Percentiles rank a stretch among this genome's conserved stretches.
These are phyloP conservation scores for Poeciliopsis gracilis DNA, from an alignment of 2,797 vertebrate genomes.

Conservation along the genomic window DNA sequence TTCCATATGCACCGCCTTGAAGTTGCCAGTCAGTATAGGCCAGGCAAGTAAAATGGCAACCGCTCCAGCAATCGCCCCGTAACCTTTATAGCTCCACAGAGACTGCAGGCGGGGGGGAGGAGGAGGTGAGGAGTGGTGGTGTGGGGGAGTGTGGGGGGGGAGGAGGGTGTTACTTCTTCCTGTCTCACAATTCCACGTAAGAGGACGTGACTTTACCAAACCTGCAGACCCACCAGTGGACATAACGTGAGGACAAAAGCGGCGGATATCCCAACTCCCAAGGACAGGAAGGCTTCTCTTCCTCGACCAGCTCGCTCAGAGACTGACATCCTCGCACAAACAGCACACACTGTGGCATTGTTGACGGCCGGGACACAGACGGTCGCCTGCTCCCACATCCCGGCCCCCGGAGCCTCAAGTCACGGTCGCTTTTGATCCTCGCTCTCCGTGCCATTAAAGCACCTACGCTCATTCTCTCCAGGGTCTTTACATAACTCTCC, in stretches of 20 bases:
- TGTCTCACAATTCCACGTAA: constrained; percentile 22
- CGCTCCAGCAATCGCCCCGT: not conserved
- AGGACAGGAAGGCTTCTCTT: constrained; percentile 82
- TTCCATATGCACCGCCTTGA: not conserved
- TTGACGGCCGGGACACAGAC: constrained; percentile 40
- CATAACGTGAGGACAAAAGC: constrained; percentile 54
- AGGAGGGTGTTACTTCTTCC: constrained; percentile 4
- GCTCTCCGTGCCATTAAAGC: constrained; percentile 21
- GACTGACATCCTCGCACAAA: constrained; percentile 41
- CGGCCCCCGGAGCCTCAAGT: not conserved
- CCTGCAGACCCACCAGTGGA: constrained; percentile 36
- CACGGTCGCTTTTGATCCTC: constrained; percentile 42
- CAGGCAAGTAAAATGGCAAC: not conserved
- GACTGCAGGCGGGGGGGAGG: not conserved
- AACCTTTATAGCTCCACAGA: not conserved
- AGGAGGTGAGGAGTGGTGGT: no score
- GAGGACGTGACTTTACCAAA: constrained; percentile 45
- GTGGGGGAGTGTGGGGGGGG: no score
- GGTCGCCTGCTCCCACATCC: not conserved
- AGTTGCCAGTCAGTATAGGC: not conserved
- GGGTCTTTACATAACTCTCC: constrained; percentile 42
- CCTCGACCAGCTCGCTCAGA: constrained; percentile 67
- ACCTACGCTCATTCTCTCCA: constrained; percentile 25
- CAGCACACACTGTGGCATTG: constrained; percentile 41
- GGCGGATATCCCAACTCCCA: constrained; percentile 82